Base-by-base conservation (phyloP, 2,797 vertebrate genomes). In the Hoplostethus mediterraneus region DNA sequence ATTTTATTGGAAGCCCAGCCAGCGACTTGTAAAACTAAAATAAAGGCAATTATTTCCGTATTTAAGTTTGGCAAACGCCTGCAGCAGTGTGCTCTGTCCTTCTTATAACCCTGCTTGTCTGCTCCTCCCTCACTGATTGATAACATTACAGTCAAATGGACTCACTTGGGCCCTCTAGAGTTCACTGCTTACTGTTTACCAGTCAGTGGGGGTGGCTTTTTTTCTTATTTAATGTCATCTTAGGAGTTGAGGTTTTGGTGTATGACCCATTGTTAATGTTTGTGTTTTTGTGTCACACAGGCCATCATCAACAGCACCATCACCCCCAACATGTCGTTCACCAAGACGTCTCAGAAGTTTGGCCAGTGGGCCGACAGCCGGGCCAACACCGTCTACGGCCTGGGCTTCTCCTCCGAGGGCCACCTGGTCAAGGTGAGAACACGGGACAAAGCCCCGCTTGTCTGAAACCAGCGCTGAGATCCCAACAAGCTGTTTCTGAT, bases 301-400 rank as follows among this genome's bases (percentile, higher is more conserved):
- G 97, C 97, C 94, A 97, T 98, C 86, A 99, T 99, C 91, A 99
- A 99, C 92, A 99, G 98, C 94, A 99, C 98, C 90, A 98, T 99
- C 95, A 99, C 96, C 63, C 97, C 98, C 92, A 99, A 98, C 94
- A 99, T 99, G 98, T 97, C 96, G 56, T 99, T 99, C 95, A 99
- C 98, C 75, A 99, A 99, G 94, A 99, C 98, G 54, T 99, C 98
- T 16, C 98, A 99, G 92, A 99, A 99, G 94, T 99, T 99, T 76
- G 98, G 98, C 77, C 97, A 99, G 42, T 99, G 98, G 98, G 97
- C 98, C 21, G 98, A 99, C 93, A 99, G 97, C 92, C 95, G 97
- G 67, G 98, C 98, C 0, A 99, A 99, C 93, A 99, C 98, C 3
- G 97, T 99, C 65, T 99, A 99, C 80, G 97, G 97, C 63, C 95